phyloP scores from a whole-genome alignment of 2,797 vertebrate genomes.

The Sphenodon punctatus region DNA sequence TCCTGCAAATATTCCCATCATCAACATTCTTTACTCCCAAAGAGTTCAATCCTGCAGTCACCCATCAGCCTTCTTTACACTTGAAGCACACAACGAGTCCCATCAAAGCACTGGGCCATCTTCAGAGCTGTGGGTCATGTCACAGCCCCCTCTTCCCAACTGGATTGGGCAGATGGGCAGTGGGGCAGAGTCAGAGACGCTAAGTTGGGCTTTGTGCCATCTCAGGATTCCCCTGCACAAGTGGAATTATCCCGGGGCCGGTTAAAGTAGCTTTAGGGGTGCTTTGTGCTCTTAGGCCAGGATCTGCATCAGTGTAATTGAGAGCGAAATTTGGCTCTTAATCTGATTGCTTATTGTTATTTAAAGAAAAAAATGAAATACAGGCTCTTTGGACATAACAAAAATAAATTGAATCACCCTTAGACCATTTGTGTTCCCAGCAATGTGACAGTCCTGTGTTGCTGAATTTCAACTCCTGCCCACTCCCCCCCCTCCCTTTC shows the following conservation, averaged over 20 bases:
- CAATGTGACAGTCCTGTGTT: slow-evolving; percentile 23
- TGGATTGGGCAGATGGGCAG: background rate
- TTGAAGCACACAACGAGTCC: background rate
- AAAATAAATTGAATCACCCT: background rate
- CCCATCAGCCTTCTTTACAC: too few relatives aligned
- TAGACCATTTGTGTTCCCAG: slow-evolving; percentile 23
- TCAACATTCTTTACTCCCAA: background rate
- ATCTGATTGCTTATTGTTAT: slow-evolving; percentile 24
- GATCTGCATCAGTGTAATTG: background rate
- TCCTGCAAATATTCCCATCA: too few relatives aligned
- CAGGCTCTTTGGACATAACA: background rate
- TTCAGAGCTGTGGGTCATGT: background rate
- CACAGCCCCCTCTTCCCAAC: background rate
- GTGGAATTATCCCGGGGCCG: background rate
- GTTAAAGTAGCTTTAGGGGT: background rate
- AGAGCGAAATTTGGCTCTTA: slow-evolving; percentile 36
- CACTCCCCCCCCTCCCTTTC: slow-evolving; percentile 16
- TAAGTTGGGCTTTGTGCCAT: rapidly evolving
- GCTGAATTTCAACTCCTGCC: slow-evolving; percentile 47
- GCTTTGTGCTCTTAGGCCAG: slow-evolving; percentile 14
- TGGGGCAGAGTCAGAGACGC: background rate
- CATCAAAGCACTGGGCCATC: background rate
- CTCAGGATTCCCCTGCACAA: background rate
- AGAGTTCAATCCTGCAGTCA: background rate
- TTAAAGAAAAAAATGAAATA: slow-evolving; percentile 27